Conservation (phyloP, 1,140 invertebrate genomes). For the Atta texana region DNA sequence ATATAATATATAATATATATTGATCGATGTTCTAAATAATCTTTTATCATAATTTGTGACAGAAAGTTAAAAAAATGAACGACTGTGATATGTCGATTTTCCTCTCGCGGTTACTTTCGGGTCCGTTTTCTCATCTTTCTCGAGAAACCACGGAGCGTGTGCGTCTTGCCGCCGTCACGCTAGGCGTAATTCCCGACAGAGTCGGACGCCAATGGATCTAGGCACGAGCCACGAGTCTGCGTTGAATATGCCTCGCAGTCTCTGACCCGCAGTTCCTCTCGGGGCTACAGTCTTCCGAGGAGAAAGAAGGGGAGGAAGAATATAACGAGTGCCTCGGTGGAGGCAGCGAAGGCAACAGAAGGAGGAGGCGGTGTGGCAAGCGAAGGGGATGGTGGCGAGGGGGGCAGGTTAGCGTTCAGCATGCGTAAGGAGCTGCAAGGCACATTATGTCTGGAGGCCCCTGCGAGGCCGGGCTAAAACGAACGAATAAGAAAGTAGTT, state of each 20-base stretch:
- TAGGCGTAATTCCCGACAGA: constrained; percentile 55
- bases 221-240: constrained; percentile 84
- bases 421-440: constrained; percentile 81
- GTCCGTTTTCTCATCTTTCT: constrained; percentile 34
- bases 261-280: constrained; percentile 85
- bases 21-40: not conserved
- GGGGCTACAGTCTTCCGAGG: constrained; percentile 78
- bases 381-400: constrained; percentile 36
- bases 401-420: constrained; percentile 76
- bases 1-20: not conserved
- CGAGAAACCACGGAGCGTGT: constrained; percentile 16
- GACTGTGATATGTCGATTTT: not conserved
- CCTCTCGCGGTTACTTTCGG: constrained; percentile 43
- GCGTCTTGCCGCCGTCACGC: constrained; percentile 56
- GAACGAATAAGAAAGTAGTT: constrained; percentile 81
- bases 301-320: constrained; percentile 57
- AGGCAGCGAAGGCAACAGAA: constrained; percentile 30
- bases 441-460: constrained; percentile 67
- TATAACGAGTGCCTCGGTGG: constrained; percentile 29
- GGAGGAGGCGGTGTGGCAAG: constrained; percentile 31
- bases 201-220: constrained; percentile 82
- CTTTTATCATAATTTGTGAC: not conserved
- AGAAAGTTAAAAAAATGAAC: not conserved
- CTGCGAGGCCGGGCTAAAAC: constrained; percentile 70
- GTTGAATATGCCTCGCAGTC: constrained; percentile 83